Conservation (phyloP, 1,140 invertebrate species). For the Lithobius niger region DNA sequence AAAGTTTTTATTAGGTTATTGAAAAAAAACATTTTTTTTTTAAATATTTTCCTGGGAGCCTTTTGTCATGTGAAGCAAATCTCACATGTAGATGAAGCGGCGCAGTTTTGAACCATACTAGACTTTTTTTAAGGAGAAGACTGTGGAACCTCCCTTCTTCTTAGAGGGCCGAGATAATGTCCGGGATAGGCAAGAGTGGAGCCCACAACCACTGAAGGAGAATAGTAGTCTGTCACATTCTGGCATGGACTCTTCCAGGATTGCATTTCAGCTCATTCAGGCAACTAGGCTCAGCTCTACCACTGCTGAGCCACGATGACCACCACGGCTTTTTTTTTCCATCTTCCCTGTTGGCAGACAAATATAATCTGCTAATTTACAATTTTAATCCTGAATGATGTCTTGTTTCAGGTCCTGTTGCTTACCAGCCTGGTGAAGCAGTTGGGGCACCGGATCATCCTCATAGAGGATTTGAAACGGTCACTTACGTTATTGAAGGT, state of each 20-base stretch:
- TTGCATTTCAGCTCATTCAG: background rate
- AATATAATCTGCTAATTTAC: background rate
- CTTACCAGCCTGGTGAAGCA: conserved; percentile 10
- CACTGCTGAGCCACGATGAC: background rate
- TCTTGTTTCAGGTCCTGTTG: conserved; percentile 11
- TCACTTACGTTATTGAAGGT: conserved; percentile 31
- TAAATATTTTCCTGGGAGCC: no score
- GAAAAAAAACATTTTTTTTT: no score
- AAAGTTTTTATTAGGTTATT: no score
- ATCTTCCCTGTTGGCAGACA: background rate
- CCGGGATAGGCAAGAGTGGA: no score
- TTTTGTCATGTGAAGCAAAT: no score
- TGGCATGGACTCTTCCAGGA: background rate
- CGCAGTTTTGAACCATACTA: no score
- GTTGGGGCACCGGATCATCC: conserved; percentile 37
- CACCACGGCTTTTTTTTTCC: background rate
- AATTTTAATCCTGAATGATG: background rate
- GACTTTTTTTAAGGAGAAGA: no score
- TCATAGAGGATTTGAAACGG: conserved; percentile 39
- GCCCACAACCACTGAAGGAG: no score
- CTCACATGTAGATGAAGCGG: no score
- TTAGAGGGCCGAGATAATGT: no score
- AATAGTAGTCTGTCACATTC: no score
- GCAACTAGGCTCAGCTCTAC: background rate
- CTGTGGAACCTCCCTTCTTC: no score